Conservation (phyloP, 30 jellyfish, hydroid and myxozoan genomes). For the Hydractinia symbiolongicarpus region DNA sequence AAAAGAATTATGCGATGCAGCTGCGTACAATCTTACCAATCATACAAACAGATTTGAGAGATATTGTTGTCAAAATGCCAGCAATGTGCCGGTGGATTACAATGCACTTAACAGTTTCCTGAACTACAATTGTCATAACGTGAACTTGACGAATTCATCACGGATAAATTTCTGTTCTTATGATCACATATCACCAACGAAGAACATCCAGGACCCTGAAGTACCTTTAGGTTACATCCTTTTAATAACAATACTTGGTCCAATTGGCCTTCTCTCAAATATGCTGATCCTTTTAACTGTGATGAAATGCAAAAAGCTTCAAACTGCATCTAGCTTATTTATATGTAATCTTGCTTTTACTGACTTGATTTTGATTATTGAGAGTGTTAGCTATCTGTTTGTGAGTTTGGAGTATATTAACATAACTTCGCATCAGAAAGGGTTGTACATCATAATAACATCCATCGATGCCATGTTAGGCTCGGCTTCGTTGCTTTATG, state of each 20-base stretch:
- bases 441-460: neutral
- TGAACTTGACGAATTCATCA: neutral
- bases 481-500: conserved; percentile 24
- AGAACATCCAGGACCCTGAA: neutral
- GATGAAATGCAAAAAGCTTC: neutral
- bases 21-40: neutral
- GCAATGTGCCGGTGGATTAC: neutral
- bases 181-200: neutral
- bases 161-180: neutral
- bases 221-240: neutral
- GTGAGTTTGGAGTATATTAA: neutral
- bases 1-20: neutral
- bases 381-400: neutral
- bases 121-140: neutral
- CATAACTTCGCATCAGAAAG: neutral
- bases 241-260: neutral
- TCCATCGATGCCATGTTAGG: conserved; percentile 17
- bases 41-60: neutral
- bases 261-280: conserved; percentile 19
- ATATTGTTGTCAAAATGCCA: neutral
- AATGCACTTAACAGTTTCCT: neutral
- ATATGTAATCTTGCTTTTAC: conserved; percentile 16
- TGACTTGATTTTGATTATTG: neutral
- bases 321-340: conserved; percentile 1
- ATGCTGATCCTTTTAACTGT: neutral